Percentiles rank a stretch among this genome's conserved stretches.
phyloP scores from a whole-genome alignment of 1,140 invertebrate genomes.

The Drosophila equinoxialis region DNA sequence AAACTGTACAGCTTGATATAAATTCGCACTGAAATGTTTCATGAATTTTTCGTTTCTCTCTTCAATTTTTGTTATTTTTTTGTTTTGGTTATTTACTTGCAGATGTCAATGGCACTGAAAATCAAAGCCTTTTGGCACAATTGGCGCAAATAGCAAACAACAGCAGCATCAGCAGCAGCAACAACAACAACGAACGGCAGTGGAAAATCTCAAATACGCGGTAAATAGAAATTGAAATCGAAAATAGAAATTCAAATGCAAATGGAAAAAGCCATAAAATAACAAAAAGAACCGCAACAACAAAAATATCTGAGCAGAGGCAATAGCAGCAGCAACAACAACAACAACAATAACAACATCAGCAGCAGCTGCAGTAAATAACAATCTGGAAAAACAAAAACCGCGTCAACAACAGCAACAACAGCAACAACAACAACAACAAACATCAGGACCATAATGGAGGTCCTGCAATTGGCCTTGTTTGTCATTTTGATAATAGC shows the following conservation, averaged over 20 bases:
- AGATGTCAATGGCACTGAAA: slow-evolving; percentile 77
- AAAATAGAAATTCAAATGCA: slow-evolving; percentile 76
- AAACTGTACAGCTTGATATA: slow-evolving; percentile 64
- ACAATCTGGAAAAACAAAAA: slow-evolving; percentile 36
- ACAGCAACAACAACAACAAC: slow-evolving; percentile 14
- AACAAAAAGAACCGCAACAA: slow-evolving; percentile 48
- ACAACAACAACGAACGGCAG: slow-evolving; percentile 15
- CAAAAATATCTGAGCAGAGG: slow-evolving; percentile 30
- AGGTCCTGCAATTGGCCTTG: slow-evolving; percentile 56
- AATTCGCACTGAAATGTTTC: slow-evolving; percentile 63
- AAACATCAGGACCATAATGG: slow-evolving; percentile 56
- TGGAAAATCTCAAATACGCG: slow-evolving; percentile 39
- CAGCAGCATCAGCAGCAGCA: slow-evolving; percentile 19
- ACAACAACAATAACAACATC: slow-evolving; percentile 5
- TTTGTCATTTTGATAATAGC: slow-evolving; percentile 76
- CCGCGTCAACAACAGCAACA: slow-evolving; percentile 24
- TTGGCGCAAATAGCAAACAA: slow-evolving; percentile 66
- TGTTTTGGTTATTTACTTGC: slow-evolving; percentile 52
- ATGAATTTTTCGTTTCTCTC: slow-evolving; percentile 43
- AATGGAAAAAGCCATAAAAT: slow-evolving; percentile 69
- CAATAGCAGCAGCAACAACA: slow-evolving; percentile 39
- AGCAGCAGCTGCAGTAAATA: slow-evolving; percentile 51
- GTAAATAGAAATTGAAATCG: slow-evolving; percentile 65
- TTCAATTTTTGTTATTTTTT: slow-evolving; percentile 23
- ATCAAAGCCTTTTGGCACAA: slow-evolving; percentile 66